Evolutionary conservation across 2,113 vertebrate genomes (phyloP).

Genomic region (Ctenomys sociabilis): DNA sequence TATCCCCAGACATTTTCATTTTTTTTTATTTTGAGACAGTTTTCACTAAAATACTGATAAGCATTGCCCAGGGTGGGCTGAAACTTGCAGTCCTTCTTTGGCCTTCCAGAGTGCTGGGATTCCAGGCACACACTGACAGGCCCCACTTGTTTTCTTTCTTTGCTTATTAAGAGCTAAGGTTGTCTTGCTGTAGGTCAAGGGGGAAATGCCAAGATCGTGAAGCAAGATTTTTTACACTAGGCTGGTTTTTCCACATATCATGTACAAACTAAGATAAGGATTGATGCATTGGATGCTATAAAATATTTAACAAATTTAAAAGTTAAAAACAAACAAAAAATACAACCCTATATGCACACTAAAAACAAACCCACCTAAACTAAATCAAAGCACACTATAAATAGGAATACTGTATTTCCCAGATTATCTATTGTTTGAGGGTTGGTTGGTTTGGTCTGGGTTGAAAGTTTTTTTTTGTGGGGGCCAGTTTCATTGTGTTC

Average conservation of each 20-base stretch:
- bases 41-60: not conserved
- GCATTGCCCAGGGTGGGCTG: not conserved
- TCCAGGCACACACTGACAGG: not conserved
- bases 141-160: not conserved
- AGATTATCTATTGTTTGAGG: not conserved
- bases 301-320: slow-evolving; percentile 17
- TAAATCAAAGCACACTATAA: slow-evolving; percentile 11
- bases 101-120: not conserved
- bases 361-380: not conserved
- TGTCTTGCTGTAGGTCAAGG: not conserved
- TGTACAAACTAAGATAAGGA: slow-evolving; percentile 42
- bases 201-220: slow-evolving; percentile 27
- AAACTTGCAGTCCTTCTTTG: not conserved
- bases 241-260: slow-evolving; percentile 6
- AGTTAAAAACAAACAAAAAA: not conserved
- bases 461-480: too few species aligned
- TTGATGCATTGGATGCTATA: slow-evolving; percentile 39
- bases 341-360: not conserved
- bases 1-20: not conserved
- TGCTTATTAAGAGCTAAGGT: not conserved
- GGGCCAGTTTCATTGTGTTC: too few species aligned
- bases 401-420: not conserved
- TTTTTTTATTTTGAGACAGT: not conserved
- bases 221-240: slow-evolving; percentile 12
- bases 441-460: too few species aligned